Percentiles rank a stretch among this genome's conserved stretches.
Evolutionary conservation across 2,888 invertebrate species (phyloP).

Genomic region (Synergus gifuensis): DNA sequence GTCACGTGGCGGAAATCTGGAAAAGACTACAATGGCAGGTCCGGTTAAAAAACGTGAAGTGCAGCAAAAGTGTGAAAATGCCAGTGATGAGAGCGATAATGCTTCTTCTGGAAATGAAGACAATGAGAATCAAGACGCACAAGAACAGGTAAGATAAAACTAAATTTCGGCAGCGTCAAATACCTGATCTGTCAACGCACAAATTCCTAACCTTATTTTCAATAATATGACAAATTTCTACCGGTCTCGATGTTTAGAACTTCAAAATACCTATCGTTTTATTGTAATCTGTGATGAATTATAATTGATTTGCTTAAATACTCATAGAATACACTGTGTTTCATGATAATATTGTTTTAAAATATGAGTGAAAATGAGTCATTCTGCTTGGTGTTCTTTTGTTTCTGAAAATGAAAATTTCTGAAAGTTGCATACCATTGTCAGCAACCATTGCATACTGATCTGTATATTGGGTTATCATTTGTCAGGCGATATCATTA

Average conservation of each 20-base stretch:
- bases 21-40: constrained; percentile 68
- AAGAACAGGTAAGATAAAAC: constrained; percentile 60
- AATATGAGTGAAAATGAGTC: background rate
- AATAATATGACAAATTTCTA: background rate
- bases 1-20: constrained; percentile 50
- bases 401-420: background rate
- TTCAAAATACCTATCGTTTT: background rate
- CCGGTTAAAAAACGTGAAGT: constrained; percentile 73
- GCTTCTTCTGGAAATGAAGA: constrained; percentile 65
- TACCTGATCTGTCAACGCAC: background rate
- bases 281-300: background rate
- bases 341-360: background rate
- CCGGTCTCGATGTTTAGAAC: background rate
- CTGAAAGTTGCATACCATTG: background rate
- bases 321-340: background rate
- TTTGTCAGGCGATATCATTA: background rate
- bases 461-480: background rate
- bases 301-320: background rate
- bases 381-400: background rate
- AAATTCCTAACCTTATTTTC: constrained; percentile 24
- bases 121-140: constrained; percentile 59
- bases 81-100: constrained; percentile 60
- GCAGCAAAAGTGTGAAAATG: constrained; percentile 56
- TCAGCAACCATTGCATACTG: background rate
- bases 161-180: background rate